Evolutionary conservation across 2,113 vertebrate genomes (phyloP).

Genomic region (Bujurquina vittata): DNA sequence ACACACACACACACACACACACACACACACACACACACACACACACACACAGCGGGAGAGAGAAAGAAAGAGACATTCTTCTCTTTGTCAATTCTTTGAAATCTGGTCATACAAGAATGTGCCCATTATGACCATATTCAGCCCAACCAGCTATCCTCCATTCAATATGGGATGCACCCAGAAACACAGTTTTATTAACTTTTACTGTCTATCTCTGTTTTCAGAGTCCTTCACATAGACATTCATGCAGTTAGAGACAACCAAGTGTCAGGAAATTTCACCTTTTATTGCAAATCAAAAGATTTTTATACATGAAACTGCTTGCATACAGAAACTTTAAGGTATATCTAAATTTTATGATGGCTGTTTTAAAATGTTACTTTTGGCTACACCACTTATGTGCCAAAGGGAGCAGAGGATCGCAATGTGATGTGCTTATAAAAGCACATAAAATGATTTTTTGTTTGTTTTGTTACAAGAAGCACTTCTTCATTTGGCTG

Average conservation of each 20-base stretch:
- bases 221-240: not conserved
- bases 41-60: not conserved
- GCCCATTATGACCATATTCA: not conserved
- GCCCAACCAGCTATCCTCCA: not conserved
- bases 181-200: not conserved
- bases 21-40: not conserved
- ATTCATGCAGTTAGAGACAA: not conserved
- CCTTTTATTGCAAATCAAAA: too few relatives aligned
- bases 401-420: not conserved
- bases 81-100: not conserved
- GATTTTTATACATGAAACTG: not conserved
- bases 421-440: not conserved
- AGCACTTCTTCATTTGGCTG: not conserved
- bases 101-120: not conserved
- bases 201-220: not conserved
- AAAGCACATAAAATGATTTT: too few relatives aligned
- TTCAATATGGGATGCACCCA: not conserved
- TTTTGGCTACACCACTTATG: not conserved
- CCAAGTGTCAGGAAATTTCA: too few relatives aligned
- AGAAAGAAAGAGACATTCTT: not conserved
- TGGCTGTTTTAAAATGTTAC: not conserved
- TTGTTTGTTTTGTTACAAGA: too few relatives aligned
- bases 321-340: not conserved
- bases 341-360: not conserved
- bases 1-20: not conserved